phyloP scores from a whole-genome alignment of 1,140 invertebrate species.

The Orussus abietinus region DNA sequence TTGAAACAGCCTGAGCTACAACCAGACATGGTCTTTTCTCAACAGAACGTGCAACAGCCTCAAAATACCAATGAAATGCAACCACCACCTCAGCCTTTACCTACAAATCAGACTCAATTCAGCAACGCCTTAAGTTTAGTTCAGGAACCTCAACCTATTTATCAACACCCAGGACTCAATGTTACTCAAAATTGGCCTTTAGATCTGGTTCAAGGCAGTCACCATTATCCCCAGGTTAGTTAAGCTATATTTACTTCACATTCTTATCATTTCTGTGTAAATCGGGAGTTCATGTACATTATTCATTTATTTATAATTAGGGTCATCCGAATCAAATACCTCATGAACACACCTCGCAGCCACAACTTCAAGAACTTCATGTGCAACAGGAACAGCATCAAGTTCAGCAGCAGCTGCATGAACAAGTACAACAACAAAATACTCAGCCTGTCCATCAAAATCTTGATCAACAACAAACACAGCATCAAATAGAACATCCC shows the following conservation, averaged over 20 bases:
- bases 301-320: conserved; percentile 14
- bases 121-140: conserved; percentile 27
- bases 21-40: conserved; percentile 21
- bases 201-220: conserved; percentile 43
- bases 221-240: conserved; percentile 42
- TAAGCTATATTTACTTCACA: conserved; percentile 2
- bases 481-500: conserved; percentile 12
- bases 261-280: background rate
- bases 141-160: conserved; percentile 35
- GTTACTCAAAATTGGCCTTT: conserved; percentile 47
- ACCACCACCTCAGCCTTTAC: conserved; percentile 15
- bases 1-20: conserved; percentile 10
- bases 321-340: conserved; percentile 24
- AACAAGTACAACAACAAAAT: conserved; percentile 23
- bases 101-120: conserved; percentile 23
- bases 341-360: conserved; percentile 27
- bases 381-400: conserved; percentile 21
- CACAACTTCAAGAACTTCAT: conserved; percentile 37
- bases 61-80: conserved; percentile 25
- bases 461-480: conserved; percentile 13
- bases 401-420: conserved; percentile 20
- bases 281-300: conserved; percentile 18
- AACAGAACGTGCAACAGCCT: conserved; percentile 24
- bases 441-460: conserved; percentile 8
- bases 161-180: conserved; percentile 37